These are phyloP conservation scores for Zaprionus kolodkinae DNA, from an alignment of 1,140 invertebrate species.

Conservation along the genomic window DNA sequence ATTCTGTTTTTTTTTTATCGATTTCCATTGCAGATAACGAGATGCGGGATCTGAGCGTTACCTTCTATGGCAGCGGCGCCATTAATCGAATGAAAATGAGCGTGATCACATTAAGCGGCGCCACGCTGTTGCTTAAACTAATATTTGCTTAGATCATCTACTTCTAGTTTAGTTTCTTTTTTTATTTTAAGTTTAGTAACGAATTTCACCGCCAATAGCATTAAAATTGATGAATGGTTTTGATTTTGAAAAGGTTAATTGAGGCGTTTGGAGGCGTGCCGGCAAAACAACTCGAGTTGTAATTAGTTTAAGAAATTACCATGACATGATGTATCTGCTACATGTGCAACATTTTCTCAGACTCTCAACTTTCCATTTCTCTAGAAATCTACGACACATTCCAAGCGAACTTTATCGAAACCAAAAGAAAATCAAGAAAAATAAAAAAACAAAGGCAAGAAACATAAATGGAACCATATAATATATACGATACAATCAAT, in stretches of 20 bases:
- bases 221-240: slow-evolving; percentile 40
- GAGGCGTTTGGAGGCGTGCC: neutral
- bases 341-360: slow-evolving; percentile 19
- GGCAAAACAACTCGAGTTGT: slow-evolving; percentile 34
- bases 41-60: slow-evolving; percentile 83
- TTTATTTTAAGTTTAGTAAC: slow-evolving; percentile 48
- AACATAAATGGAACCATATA: slow-evolving; percentile 68
- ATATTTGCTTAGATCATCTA: slow-evolving; percentile 56
- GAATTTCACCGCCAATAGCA: slow-evolving; percentile 77
- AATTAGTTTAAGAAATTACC: slow-evolving; percentile 41
- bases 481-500: slow-evolving; percentile 73
- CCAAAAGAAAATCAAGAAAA: slow-evolving; percentile 28
- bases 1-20: slow-evolving; percentile 27
- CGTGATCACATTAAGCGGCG: slow-evolving; percentile 59
- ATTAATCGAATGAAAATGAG: slow-evolving; percentile 69
- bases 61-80: slow-evolving; percentile 80
- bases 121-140: slow-evolving; percentile 59
- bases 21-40: slow-evolving; percentile 74
- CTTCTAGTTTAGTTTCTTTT: slow-evolving; percentile 3
- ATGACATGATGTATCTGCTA: slow-evolving; percentile 8
- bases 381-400: slow-evolving; percentile 29
- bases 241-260: slow-evolving; percentile 36
- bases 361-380: slow-evolving; percentile 34
- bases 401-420: slow-evolving; percentile 40
- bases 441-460: slow-evolving; percentile 37